Conservation (phyloP, 1,140 invertebrate species). For the Teleogryllus occipitalis region DNA sequence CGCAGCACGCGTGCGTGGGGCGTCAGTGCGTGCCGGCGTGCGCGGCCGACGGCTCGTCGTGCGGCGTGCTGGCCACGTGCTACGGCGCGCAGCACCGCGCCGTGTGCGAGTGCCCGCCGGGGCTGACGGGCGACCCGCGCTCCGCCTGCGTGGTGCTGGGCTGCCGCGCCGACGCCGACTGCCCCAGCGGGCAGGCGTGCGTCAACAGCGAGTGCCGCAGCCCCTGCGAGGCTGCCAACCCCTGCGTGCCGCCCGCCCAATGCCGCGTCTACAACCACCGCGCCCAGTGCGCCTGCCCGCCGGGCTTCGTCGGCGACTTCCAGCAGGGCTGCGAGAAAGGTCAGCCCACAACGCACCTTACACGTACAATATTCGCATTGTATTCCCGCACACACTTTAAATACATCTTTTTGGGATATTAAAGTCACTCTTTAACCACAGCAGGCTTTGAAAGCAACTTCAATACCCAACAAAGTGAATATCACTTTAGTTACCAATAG, state of each 20-base stretch:
- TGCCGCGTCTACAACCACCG: conserved; percentile 69
- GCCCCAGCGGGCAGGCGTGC: conserved; percentile 65
- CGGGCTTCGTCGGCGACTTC: conserved; percentile 60
- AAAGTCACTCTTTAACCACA: too few relatives aligned
- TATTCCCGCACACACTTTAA: too few relatives aligned
- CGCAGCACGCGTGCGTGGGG: conserved; percentile 67
- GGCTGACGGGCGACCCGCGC: conserved; percentile 71
- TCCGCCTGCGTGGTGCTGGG: conserved; percentile 64
- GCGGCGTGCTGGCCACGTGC: conserved; percentile 64
- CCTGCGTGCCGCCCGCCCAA: conserved; percentile 58
- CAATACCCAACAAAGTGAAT: too few relatives aligned
- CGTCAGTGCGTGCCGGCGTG: conserved; percentile 71
- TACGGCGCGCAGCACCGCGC: conserved; percentile 68
- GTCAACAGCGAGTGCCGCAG: conserved; percentile 69
- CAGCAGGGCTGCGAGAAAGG: conserved; percentile 48
- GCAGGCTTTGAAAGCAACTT: too few relatives aligned
- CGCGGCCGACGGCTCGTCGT: conserved; percentile 50
- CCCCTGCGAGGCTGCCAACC: conserved; percentile 56
- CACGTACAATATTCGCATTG: too few relatives aligned
- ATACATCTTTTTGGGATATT: too few relatives aligned
- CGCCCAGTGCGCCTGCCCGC: conserved; percentile 67
- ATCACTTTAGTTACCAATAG: too few relatives aligned
- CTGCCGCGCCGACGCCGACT: conserved; percentile 66
- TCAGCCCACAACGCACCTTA: too few relatives aligned
- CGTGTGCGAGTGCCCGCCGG: conserved; percentile 70